phyloP scores from a whole-genome alignment of 2,888 invertebrate species.

The Megastigmus dorsalis region DNA sequence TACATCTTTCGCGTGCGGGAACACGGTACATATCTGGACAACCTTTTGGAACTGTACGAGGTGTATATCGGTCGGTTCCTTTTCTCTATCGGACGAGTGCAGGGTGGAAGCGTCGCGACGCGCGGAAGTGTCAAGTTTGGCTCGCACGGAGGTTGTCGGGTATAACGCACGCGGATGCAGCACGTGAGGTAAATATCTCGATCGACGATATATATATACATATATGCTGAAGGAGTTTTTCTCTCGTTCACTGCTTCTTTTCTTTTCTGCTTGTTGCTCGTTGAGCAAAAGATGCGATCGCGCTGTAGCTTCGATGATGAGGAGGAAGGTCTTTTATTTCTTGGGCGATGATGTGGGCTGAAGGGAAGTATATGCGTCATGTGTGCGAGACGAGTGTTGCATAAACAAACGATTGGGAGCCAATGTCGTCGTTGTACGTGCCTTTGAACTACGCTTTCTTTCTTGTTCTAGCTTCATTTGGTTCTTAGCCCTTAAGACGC shows the following conservation, averaged over 20 bases:
- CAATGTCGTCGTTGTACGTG: slow-evolving; percentile 34
- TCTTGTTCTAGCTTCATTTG: neutral
- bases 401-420: slow-evolving; percentile 41
- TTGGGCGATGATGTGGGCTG: too few relatives aligned
- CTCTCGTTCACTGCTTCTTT: neutral
- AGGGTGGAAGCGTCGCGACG: too few relatives aligned
- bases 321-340: too few relatives aligned
- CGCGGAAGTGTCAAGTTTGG: slow-evolving; percentile 25
- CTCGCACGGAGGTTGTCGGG: slow-evolving; percentile 11
- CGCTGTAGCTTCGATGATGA: neutral
- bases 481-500: too few relatives aligned
- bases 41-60: too few relatives aligned
- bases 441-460: slow-evolving; percentile 32
- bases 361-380: neutral
- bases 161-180: slow-evolving; percentile 40
- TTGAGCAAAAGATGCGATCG: neutral
- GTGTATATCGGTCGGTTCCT: neutral
- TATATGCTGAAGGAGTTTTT: neutral
- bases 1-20: too few relatives aligned
- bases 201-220: neutral
- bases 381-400: slow-evolving; percentile 16
- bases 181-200: slow-evolving; percentile 48
- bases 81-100: too few relatives aligned
- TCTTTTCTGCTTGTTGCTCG: neutral
- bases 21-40: too few relatives aligned